Conservation (phyloP, 2,888 invertebrate species). For the Chorisops tibialis region DNA sequence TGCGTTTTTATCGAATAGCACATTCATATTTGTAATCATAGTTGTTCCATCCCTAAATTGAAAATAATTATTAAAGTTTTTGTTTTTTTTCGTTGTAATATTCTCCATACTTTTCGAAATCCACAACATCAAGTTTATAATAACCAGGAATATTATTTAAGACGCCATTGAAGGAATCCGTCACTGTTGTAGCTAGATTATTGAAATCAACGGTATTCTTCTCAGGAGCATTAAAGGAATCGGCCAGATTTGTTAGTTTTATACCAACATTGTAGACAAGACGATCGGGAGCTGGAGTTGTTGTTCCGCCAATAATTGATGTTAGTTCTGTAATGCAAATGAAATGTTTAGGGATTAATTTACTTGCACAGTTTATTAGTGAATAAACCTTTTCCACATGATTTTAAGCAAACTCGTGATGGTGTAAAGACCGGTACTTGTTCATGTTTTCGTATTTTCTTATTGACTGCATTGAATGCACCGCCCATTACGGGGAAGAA, state of each 20-base stretch:
- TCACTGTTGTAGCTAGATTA: conserved; percentile 63
- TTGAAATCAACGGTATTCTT: conserved; percentile 70
- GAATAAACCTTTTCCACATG: conserved; percentile 68
- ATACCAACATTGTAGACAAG: conserved; percentile 68
- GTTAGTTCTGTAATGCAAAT: conserved; percentile 39
- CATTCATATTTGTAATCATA: conserved; percentile 71
- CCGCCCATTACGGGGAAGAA: conserved; percentile 87
- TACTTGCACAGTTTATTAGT: not conserved
- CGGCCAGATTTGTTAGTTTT: conserved; percentile 71
- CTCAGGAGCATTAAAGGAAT: conserved; percentile 72
- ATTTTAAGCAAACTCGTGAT: conserved; percentile 75
- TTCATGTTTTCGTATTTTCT: conserved; percentile 79
- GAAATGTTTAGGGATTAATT: not conserved
- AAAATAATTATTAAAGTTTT: not conserved
- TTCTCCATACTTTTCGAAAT: conserved; percentile 65
- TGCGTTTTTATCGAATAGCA: conserved; percentile 70
- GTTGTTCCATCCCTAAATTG: conserved; percentile 58
- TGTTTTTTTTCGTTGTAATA: not conserved
- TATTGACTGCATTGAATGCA: conserved; percentile 75
- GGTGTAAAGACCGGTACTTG: conserved; percentile 68
- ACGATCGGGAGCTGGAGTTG: conserved; percentile 63
- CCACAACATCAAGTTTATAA: conserved; percentile 64
- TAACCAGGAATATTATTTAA: conserved; percentile 68
- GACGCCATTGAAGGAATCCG: conserved; percentile 62
- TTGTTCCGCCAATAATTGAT: conserved; percentile 43